Evolutionary conservation across 2,797 vertebrate species (phyloP).

Genomic region (Mastacembelus armatus): DNA sequence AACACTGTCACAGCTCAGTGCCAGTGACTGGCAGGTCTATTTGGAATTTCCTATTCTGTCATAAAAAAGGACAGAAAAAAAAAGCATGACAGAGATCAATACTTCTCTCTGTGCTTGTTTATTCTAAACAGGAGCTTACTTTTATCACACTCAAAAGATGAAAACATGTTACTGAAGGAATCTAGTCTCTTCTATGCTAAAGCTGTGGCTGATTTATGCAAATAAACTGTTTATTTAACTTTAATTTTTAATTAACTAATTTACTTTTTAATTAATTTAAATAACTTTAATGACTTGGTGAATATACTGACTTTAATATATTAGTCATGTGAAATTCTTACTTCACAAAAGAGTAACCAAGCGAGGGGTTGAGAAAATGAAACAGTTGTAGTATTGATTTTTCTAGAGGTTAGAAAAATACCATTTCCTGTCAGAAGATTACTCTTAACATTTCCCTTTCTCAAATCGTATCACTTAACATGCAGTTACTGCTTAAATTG

Average conservation of each 20-base stretch:
- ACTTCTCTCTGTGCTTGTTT: slow-evolving; percentile 41
- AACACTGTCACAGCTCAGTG: slow-evolving; percentile 43
- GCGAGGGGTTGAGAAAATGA: no score
- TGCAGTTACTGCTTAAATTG: no score
- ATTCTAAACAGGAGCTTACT: slow-evolving; percentile 36
- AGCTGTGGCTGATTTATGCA: neutral
- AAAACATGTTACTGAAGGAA: slow-evolving; percentile 38
- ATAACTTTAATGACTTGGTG: neutral
- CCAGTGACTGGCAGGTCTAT: slow-evolving; percentile 58
- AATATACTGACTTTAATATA: neutral
- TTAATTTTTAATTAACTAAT: slow-evolving; percentile 20
- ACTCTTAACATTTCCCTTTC: no score
- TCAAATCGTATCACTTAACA: no score
- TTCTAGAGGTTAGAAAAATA: no score
- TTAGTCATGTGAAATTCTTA: neutral
- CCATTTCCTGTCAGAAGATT: no score
- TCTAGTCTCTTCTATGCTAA: slow-evolving; percentile 23
- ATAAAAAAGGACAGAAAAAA: slow-evolving; percentile 33
- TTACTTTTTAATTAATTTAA: slow-evolving; percentile 13
- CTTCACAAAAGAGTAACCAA: neutral
- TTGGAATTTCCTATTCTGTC: slow-evolving; percentile 41
- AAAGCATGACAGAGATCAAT: slow-evolving; percentile 46
- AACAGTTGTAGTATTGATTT: no score
- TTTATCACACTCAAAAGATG: slow-evolving; percentile 25
- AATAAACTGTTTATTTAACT: no score